Evolutionary conservation across 2,888 invertebrate species (phyloP).

Genomic region (Miltochrista miniata): DNA sequence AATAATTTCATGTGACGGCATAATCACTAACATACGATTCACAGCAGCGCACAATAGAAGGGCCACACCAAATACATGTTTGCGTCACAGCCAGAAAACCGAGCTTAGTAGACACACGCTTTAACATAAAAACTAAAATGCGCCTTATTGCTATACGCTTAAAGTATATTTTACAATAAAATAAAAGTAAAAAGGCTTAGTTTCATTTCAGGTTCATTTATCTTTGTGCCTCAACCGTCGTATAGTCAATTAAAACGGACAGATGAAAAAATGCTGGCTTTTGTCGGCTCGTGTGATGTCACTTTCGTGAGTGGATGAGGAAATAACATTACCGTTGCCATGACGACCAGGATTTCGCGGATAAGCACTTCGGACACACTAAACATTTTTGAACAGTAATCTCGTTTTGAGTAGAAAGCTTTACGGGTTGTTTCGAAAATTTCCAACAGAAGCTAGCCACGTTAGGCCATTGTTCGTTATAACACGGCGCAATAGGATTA

Average conservation of each 20-base stretch:
- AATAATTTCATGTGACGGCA: slow-evolving; percentile 26
- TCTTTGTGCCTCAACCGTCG: slow-evolving; percentile 41
- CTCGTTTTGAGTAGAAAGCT: no score
- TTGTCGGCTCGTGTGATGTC: slow-evolving; percentile 23
- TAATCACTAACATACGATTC: slow-evolving; percentile 34
- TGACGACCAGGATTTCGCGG: slow-evolving; percentile 4
- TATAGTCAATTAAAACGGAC: slow-evolving; percentile 45
- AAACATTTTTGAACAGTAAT: not conserved
- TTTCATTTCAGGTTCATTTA: slow-evolving; percentile 41
- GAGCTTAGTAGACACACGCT: slow-evolving; percentile 29
- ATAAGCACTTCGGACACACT: not conserved
- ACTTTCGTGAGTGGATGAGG: slow-evolving; percentile 17
- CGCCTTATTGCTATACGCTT: slow-evolving; percentile 21
- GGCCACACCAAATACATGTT: slow-evolving; percentile 56
- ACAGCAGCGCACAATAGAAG: slow-evolving; percentile 32
- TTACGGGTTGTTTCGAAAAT: not conserved
- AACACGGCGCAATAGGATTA: no score
- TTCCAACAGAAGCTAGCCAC: not conserved
- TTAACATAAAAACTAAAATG: slow-evolving; percentile 32
- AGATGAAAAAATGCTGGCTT: slow-evolving; percentile 26
- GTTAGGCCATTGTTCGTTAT: no score
- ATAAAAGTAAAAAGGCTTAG: slow-evolving; percentile 31
- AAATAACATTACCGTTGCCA: slow-evolving; percentile 20
- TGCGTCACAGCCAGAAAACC: slow-evolving; percentile 46
- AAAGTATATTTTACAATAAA: slow-evolving; percentile 31